Base-by-base conservation (phyloP, 2,797 vertebrate genomes). In the Mallotus villosus region DNA sequence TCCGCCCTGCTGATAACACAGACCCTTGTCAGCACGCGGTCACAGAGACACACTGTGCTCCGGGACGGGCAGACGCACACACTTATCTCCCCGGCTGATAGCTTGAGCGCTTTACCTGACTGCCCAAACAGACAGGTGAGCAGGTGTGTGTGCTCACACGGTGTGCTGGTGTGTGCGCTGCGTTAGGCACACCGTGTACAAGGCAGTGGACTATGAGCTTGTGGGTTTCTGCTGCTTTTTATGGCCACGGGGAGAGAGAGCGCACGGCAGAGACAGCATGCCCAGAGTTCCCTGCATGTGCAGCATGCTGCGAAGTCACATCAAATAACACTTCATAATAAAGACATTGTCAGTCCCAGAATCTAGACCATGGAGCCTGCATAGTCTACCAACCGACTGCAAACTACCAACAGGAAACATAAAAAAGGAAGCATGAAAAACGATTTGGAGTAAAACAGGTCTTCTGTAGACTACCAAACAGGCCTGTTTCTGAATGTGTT, bases 401-500 rank as follows among this genome's bases (percentile, higher is more conserved):
- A n/a, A n/a, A 12, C 6, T 34, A 34, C 32, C 32, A 12, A 41
- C 14, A 41, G 41, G 41, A 41, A 41, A 41, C 9, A 6, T 41
- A 9, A 41, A 41, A 41, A 41, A 41, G 37, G 37, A 41, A 41
- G 37, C 8, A 12, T 12, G 11, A 2, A 14, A 41, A 41, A 11
- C 12, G 9, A 12, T 12, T 41, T 41, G 41, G 22, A 64, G 61
- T 16, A 37, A 51, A 12, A 12, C 8, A 1, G 73, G 72, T 69
- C 53, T 4, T 41, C 9, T 2, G 12, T 29, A 24, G 6, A 51
- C 57, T 41, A 19, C 67, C 75, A 58, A 17, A 25, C 49, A 77
- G 53, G 78, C 67, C 53, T 80, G 69, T 7, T 7, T 37, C 34
- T 37, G 8, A 37, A 37, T 7, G 9, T 37, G 34, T 37, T 37